Percentiles rank a stretch among this genome's conserved stretches.
Conservation (phyloP, 2,797 vertebrate genomes). For the Babyrousa celebensis region DNA sequence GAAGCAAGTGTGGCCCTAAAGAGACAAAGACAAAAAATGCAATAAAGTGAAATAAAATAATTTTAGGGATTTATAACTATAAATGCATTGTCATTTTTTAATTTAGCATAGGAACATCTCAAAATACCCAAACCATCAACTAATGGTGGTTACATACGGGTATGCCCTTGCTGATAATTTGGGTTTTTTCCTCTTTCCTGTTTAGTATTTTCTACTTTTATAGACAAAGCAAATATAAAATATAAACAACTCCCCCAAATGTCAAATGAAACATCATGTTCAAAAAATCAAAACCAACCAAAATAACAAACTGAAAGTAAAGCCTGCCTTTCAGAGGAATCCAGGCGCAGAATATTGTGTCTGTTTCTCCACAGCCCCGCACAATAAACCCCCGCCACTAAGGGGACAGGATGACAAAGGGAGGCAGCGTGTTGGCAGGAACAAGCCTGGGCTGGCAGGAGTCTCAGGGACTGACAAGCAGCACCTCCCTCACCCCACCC, state of each 20-base stretch:
- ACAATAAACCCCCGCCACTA: background rate
- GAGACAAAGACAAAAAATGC: no score
- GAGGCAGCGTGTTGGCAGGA: background rate
- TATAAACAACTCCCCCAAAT: background rate
- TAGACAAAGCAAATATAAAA: constrained; percentile 12
- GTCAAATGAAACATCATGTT: background rate
- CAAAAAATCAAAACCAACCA: constrained; percentile 1
- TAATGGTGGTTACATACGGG: background rate
- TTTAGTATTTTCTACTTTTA: constrained; percentile 14
- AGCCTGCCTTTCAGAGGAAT: rapidly evolving
- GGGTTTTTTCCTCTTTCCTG: background rate
- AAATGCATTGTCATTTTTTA: background rate
- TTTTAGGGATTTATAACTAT: background rate
- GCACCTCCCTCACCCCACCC: background rate
- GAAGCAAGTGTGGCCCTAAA: no score
- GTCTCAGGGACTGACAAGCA: no score
- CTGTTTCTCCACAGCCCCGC: background rate
- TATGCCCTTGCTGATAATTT: background rate
- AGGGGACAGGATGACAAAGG: background rate
- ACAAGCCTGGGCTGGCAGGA: background rate
- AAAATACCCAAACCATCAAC: constrained; percentile 11
- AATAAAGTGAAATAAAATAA: background rate
- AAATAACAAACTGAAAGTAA: background rate
- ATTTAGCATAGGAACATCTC: background rate
- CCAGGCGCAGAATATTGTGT: background rate